Conservation (phyloP, 1,140 invertebrate species). For the Planococcus citri region DNA sequence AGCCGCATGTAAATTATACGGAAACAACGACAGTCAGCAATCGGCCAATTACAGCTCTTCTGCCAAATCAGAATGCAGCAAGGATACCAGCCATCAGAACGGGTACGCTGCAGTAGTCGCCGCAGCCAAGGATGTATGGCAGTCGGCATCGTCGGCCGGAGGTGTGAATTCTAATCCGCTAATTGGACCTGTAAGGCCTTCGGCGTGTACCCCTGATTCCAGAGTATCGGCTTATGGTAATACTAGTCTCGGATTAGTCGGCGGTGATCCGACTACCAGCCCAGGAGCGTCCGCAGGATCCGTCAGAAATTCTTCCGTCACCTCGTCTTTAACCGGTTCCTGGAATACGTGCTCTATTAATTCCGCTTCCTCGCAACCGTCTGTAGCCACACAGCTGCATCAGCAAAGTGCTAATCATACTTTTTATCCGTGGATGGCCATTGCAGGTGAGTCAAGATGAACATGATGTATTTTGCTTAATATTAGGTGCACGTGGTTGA, state of each 20-base stretch:
- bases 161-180: constrained; percentile 38
- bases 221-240: constrained; percentile 48
- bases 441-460: constrained; percentile 62
- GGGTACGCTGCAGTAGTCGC: constrained; percentile 49
- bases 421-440: constrained; percentile 96
- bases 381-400: constrained; percentile 64
- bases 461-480: too few species aligned
- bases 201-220: constrained; percentile 74
- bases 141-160: constrained; percentile 41
- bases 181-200: constrained; percentile 53
- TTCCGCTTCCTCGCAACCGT: constrained; percentile 55
- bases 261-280: constrained; percentile 60
- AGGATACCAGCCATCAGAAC: constrained; percentile 44
- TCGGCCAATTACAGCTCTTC: constrained; percentile 41
- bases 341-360: constrained; percentile 71
- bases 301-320: constrained; percentile 41
- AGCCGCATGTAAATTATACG: constrained; percentile 69
- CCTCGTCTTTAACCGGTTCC: constrained; percentile 44
- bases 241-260: constrained; percentile 43
- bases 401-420: constrained; percentile 76
- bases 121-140: constrained; percentile 53
- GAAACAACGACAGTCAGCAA: constrained; percentile 46
- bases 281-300: constrained; percentile 49
- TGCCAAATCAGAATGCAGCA: constrained; percentile 37
- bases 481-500: too few species aligned